phyloP scores from a whole-genome alignment of 1,140 invertebrate species.

The Tigriopus japonicus region DNA sequence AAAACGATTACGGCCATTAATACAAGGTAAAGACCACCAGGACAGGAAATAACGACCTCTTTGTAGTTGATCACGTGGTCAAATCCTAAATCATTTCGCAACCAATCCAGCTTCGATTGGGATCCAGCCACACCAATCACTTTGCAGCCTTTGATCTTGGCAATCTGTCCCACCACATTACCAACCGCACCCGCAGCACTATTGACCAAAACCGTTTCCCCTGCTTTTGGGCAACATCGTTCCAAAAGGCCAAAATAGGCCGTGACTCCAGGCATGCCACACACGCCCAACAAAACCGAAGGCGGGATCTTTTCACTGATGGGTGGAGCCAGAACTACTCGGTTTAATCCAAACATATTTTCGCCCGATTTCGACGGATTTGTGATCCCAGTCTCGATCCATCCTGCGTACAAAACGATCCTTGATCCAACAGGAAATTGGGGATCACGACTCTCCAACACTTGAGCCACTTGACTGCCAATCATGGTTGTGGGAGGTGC shows the following conservation, averaged over 20 bases:
- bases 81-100: slow-evolving; percentile 22
- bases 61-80: slow-evolving; percentile 26
- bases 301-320: slow-evolving; percentile 28
- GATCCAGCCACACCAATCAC: slow-evolving; percentile 24
- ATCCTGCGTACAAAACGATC: slow-evolving; percentile 37
- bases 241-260: slow-evolving; percentile 48
- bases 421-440: slow-evolving; percentile 37
- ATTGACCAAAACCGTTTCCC: slow-evolving; percentile 42
- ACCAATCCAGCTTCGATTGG: slow-evolving; percentile 23
- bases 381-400: slow-evolving; percentile 24
- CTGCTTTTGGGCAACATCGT: slow-evolving; percentile 40
- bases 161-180: slow-evolving; percentile 46
- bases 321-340: slow-evolving; percentile 1
- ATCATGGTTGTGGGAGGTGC: slow-evolving; percentile 4
- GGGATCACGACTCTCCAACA: slow-evolving; percentile 39
- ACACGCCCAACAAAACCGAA: slow-evolving; percentile 35
- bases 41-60: slow-evolving; percentile 18
- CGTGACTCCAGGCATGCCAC: slow-evolving; percentile 45
- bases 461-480: slow-evolving; percentile 16
- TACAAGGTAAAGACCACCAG: neutral
- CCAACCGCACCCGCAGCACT: slow-evolving; percentile 35
- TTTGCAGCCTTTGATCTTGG: slow-evolving; percentile 34
- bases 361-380: neutral
- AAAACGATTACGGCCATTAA: slow-evolving; percentile 24
- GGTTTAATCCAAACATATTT: neutral